Conservation (phyloP, 35 echinoderm and acorn worm genomes). For the Lytechinus pictus region DNA sequence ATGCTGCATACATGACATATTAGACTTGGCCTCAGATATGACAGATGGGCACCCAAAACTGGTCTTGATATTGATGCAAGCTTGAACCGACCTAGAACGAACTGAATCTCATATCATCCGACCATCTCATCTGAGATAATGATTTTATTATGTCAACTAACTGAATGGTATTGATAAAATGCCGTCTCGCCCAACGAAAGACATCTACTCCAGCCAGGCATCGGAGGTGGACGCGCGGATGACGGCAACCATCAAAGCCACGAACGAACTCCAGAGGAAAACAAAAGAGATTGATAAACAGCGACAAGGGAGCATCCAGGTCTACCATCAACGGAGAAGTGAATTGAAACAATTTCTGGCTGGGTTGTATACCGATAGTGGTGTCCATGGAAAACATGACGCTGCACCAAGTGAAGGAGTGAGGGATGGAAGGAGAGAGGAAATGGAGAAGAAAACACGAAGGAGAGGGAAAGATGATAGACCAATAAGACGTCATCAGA, state of each 20-base stretch:
- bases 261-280: slow-evolving; percentile 39
- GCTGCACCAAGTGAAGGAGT: neutral
- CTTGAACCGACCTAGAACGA: too few species aligned
- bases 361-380: neutral
- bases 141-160: too few species aligned
- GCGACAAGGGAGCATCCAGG: neutral
- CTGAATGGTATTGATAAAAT: neutral
- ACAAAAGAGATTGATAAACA: slow-evolving; percentile 8
- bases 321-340: neutral
- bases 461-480: neutral
- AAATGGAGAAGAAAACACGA: neutral
- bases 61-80: too few species aligned
- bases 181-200: neutral
- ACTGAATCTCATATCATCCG: too few species aligned
- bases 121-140: too few species aligned
- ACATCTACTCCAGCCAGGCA: neutral
- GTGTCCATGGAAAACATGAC: neutral
- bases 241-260: neutral
- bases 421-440: neutral
- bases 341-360: slow-evolving; percentile 14
- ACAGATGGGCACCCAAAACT: too few species aligned
- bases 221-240: slow-evolving; percentile 15
- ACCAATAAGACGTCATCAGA: neutral
- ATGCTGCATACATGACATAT: too few species aligned
- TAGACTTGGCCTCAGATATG: too few species aligned